Evolutionary conservation across 2,113 vertebrate genomes (phyloP).

Genomic region (Engystomops pustulosus): DNA sequence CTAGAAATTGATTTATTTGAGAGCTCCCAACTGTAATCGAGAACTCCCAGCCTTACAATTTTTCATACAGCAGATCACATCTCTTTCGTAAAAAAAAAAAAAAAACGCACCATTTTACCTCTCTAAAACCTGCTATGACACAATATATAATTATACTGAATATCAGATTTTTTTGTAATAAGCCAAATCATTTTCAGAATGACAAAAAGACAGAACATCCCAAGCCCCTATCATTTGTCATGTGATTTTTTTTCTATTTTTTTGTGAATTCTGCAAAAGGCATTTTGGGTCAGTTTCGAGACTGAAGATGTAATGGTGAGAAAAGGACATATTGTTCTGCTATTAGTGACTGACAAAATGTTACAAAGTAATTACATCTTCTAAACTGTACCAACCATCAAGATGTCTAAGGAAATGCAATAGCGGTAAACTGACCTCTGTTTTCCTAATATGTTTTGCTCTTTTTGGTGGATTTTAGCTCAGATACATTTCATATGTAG

Average conservation of each 20-base stretch:
- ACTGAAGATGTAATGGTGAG: not conserved
- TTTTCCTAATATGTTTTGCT: too few species aligned
- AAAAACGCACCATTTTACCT: slow-evolving; percentile 3
- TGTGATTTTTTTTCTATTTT: not conserved
- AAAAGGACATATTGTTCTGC: not conserved
- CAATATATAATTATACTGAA: slow-evolving; percentile 43
- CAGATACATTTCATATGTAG: too few species aligned
- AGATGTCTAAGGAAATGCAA: too few species aligned
- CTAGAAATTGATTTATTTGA: slow-evolving; percentile 60
- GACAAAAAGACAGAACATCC: slow-evolving; percentile 29
- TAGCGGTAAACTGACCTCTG: too few species aligned
- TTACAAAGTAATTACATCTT: too few species aligned
- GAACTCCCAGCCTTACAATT: slow-evolving; percentile 55
- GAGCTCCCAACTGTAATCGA: slow-evolving; percentile 58
- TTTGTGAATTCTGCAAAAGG: not conserved
- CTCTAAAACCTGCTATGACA: slow-evolving; percentile 28
- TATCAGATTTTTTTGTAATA: slow-evolving; percentile 37
- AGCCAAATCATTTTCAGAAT: slow-evolving; percentile 11
- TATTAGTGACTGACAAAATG: too few species aligned
- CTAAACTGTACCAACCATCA: too few species aligned
- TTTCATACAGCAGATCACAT: slow-evolving; percentile 56
- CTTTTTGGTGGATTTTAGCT: too few species aligned
- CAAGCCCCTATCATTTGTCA: not conserved
- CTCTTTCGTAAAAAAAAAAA: not conserved
- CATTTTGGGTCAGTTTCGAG: slow-evolving; percentile 27